These are phyloP conservation scores for Drosophila mimetica DNA, from an alignment of 2,888 invertebrate species.

Conservation along the genomic window DNA sequence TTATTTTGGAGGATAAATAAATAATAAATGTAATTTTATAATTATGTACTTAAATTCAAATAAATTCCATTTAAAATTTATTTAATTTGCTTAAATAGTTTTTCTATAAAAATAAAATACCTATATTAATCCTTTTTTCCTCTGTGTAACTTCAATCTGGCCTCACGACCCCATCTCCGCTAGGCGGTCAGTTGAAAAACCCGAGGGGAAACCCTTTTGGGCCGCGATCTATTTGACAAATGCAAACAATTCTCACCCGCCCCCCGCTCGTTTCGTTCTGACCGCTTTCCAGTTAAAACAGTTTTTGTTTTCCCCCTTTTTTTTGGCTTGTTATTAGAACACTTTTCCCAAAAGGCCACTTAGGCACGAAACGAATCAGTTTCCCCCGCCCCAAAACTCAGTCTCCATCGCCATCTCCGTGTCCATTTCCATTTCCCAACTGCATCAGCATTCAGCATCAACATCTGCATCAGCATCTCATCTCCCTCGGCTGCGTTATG, in stretches of 20 bases:
- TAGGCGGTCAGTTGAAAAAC: conserved; percentile 68
- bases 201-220: conserved; percentile 49
- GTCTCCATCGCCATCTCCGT: conserved; percentile 11
- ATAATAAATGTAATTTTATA: too few relatives aligned
- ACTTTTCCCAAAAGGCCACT: conserved; percentile 73
- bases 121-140: neutral
- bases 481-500: conserved; percentile 59
- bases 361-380: conserved; percentile 71
- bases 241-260: conserved; percentile 72
- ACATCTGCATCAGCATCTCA: conserved; percentile 32
- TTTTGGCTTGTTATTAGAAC: conserved; percentile 76
- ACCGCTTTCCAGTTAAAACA: conserved; percentile 63
- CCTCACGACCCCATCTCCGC: conserved; percentile 16
- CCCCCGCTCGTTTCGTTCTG: conserved; percentile 16
- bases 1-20: too few relatives aligned
- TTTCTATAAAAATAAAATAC: too few relatives aligned
- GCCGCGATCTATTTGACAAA: conserved; percentile 76
- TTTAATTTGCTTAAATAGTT: too few relatives aligned
- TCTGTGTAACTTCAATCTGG: neutral
- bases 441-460: conserved; percentile 28
- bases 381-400: conserved; percentile 4
- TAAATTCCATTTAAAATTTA: too few relatives aligned
- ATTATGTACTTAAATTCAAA: too few relatives aligned
- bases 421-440: conserved; percentile 35
- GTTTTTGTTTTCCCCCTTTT: conserved; percentile 45